Percentiles rank a stretch among this genome's conserved stretches.
phyloP scores from a whole-genome alignment of 92 coral and sea anemone species.

The Epizoanthus stellaris region DNA sequence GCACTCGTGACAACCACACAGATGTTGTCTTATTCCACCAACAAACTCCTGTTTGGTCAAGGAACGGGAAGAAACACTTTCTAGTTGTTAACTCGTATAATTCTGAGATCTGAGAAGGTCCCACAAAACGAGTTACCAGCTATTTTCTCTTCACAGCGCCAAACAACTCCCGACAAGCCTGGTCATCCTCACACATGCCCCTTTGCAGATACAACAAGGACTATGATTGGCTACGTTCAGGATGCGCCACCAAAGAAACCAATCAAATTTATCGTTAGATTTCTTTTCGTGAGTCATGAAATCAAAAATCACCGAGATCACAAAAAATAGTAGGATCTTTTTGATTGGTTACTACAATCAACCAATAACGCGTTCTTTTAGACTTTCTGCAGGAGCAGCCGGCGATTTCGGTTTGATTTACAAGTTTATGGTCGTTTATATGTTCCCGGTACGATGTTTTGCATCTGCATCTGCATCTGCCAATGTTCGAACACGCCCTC shows the following conservation, averaged over 20 bases:
- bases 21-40: conserved; percentile 20
- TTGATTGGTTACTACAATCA: conserved; percentile 28
- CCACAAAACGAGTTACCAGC: conserved; percentile 42
- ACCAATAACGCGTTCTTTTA: conserved; percentile 13
- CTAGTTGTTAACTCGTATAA: conserved; percentile 5
- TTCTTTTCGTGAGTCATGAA: conserved; percentile 43
- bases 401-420: too few relatives aligned
- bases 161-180: conserved; percentile 50
- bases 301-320: conserved; percentile 44
- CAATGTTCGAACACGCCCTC: too few relatives aligned
- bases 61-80: conserved; percentile 14
- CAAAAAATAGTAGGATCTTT: not conserved
- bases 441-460: too few relatives aligned
- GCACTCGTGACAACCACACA: conserved; percentile 55
- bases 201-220: conserved; percentile 12
- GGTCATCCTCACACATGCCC: conserved; percentile 47
- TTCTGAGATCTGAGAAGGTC: conserved; percentile 35
- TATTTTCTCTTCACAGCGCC: conserved; percentile 49
- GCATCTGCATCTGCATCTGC: too few relatives aligned
- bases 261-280: conserved; percentile 27
- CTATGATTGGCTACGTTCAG: conserved; percentile 20
- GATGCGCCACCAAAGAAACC: conserved; percentile 37
- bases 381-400: not conserved
- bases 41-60: conserved; percentile 10
- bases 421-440: too few relatives aligned